A percentile compares a stretch with the other conserved stretches of the same genome.
Evolutionary conservation across 2,113 vertebrate genomes (phyloP).

Genomic region (Petrocephalus zakoni): DNA sequence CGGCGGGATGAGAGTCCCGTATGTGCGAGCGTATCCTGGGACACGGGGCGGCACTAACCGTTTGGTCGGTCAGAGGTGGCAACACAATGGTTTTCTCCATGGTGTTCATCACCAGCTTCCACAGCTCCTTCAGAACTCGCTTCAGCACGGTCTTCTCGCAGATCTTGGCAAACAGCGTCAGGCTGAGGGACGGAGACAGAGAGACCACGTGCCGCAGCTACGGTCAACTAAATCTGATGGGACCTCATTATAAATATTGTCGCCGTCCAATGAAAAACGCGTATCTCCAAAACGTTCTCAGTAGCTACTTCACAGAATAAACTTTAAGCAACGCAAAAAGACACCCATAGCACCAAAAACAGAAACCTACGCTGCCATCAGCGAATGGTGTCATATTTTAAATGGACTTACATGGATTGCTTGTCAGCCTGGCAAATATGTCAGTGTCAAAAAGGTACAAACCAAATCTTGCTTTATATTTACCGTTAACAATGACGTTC

Average conservation of each 20-base stretch:
- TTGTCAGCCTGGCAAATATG: neutral
- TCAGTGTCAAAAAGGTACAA: neutral
- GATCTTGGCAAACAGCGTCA: conserved; percentile 95
- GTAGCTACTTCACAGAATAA: neutral
- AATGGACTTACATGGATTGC: neutral
- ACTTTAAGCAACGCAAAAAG: neutral
- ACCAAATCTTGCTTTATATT: neutral
- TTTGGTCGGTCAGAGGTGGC: conserved; percentile 91
- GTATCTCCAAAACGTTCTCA: neutral
- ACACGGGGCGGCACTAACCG: conserved; percentile 63
- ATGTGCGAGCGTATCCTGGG: neutral
- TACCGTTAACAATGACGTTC: neutral
- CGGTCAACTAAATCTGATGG: neutral
- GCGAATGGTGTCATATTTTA: neutral
- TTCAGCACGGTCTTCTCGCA: conserved; percentile 98
- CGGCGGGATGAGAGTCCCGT: neutral
- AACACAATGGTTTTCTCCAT: conserved; percentile 98
- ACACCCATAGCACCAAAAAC: neutral
- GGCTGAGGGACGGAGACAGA: conserved; percentile 50
- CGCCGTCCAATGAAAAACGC: no score
- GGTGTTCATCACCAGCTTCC: conserved; percentile 98
- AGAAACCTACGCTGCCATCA: neutral
- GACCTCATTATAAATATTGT: no score
- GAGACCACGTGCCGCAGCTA: neutral
- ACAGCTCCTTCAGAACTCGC: conserved; percentile 93